Conservation (phyloP, 2,888 invertebrate genomes). For the Drosophila nigricruria region DNA sequence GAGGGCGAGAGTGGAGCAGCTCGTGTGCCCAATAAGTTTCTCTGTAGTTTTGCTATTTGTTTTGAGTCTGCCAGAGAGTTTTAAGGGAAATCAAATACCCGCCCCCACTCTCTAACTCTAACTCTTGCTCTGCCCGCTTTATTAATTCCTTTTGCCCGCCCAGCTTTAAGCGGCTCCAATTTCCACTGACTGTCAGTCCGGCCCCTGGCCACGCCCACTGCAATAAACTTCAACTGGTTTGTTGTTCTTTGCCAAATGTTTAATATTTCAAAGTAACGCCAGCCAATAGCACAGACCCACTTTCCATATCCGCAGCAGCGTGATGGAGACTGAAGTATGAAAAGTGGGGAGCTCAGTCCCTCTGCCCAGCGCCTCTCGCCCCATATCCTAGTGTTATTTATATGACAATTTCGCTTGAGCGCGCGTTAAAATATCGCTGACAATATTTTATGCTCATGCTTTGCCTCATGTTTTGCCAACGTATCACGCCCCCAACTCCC, state of each 20-base stretch:
- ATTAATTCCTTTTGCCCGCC: slow-evolving; percentile 46
- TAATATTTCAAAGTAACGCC: slow-evolving; percentile 77
- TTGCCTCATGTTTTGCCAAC: slow-evolving; percentile 80
- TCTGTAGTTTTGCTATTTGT: slow-evolving; percentile 38
- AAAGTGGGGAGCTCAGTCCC: neutral
- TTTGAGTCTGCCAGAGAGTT: slow-evolving; percentile 20
- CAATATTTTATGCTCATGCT: slow-evolving; percentile 80
- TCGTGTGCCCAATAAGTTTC: slow-evolving; percentile 17
- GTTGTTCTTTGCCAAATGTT: slow-evolving; percentile 74
- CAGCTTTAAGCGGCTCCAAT: slow-evolving; percentile 64
- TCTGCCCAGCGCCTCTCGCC: no score
- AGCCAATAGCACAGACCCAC: slow-evolving; percentile 62
- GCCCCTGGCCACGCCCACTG: slow-evolving; percentile 18
- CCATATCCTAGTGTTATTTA: slow-evolving; percentile 68
- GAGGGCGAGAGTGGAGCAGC: neutral
- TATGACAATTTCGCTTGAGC: slow-evolving; percentile 81
- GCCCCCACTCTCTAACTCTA: neutral
- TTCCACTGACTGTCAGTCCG: slow-evolving; percentile 36
- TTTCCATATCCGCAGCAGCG: slow-evolving; percentile 39
- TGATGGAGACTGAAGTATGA: neutral
- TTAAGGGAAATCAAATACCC: slow-evolving; percentile 13
- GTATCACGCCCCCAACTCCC: slow-evolving; percentile 29
- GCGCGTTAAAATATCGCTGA: slow-evolving; percentile 80
- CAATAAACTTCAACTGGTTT: slow-evolving; percentile 73
- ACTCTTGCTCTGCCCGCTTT: slow-evolving; percentile 29